Evolutionary conservation across 2,113 vertebrate genomes (phyloP).

Genomic region (Chlorocebus sabaeus): DNA sequence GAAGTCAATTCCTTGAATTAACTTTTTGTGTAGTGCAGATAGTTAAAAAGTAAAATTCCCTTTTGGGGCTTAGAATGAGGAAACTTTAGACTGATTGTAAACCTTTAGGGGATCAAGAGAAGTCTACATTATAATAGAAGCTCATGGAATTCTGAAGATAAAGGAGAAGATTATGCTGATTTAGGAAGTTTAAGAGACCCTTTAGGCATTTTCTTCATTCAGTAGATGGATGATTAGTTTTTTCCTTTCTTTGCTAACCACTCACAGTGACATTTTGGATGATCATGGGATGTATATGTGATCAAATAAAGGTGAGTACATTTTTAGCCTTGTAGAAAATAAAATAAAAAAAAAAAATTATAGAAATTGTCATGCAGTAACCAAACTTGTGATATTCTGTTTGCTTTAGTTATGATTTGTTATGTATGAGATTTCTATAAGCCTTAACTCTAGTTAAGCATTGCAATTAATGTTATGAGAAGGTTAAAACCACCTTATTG

Average conservation of each 20-base stretch:
- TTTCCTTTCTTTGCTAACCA: background rate
- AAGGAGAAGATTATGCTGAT: background rate
- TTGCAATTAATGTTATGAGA: background rate
- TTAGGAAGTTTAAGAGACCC: background rate
- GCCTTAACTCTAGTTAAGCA: background rate
- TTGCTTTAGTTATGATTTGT: background rate
- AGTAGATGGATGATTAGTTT: background rate
- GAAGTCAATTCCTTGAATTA: slow-evolving; percentile 60
- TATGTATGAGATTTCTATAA: background rate
- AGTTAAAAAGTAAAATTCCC: slow-evolving; percentile 51
- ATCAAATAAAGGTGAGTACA: background rate
- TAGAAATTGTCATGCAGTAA: background rate
- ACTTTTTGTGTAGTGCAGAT: slow-evolving; percentile 5
- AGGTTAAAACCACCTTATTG: background rate
- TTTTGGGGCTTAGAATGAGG: background rate
- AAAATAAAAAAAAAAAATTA: background rate
- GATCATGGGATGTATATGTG: background rate
- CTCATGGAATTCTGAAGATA: background rate
- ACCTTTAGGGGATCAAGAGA: background rate
- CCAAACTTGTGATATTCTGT: background rate
- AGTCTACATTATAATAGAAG: background rate
- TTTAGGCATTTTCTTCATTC: background rate
- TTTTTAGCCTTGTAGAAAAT: background rate
- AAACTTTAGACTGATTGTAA: background rate
- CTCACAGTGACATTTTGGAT: background rate